phyloP scores from a whole-genome alignment of 2,888 invertebrate genomes.

The Latheticus oryzae region DNA sequence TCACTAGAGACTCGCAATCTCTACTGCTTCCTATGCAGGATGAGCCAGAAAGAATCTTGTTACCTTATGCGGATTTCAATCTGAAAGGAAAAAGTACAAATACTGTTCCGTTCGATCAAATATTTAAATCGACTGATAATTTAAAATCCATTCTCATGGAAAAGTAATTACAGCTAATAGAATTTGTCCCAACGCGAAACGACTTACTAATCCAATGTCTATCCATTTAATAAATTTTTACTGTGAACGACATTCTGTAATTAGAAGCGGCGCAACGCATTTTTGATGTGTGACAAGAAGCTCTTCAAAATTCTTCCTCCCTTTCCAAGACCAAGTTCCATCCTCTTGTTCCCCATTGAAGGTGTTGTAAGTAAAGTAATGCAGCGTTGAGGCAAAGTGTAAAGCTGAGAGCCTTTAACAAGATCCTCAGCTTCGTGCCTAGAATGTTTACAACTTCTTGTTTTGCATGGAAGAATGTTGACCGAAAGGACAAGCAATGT shows the following conservation, averaged over 20 bases:
- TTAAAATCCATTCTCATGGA: constrained; percentile 15
- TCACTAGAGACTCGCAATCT: constrained; percentile 20
- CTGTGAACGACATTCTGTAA: too few relatives aligned
- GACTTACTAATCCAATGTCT: too few relatives aligned
- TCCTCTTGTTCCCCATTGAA: too few relatives aligned
- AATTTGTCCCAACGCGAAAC: constrained; percentile 5
- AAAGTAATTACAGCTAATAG: constrained; percentile 11
- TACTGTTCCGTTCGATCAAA: constrained; percentile 19
- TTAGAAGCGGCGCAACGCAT: too few relatives aligned
- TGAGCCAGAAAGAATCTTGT: constrained; percentile 10
- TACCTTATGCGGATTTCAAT: constrained; percentile 27
- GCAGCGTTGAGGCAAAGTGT: constrained; percentile 39
- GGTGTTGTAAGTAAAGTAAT: constrained; percentile 38
- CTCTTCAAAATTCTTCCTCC: too few relatives aligned
- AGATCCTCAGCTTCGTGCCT: constrained; percentile 34
- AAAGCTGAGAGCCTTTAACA: constrained; percentile 42
- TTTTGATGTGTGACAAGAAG: too few relatives aligned
- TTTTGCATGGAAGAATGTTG: constrained; percentile 30
- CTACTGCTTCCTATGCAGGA: constrained; percentile 24
- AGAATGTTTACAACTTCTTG: constrained; percentile 31
- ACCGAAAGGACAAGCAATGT: constrained; percentile 17
- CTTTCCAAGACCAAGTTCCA: too few relatives aligned
- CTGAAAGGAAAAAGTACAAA: constrained; percentile 26
- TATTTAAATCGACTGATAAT: constrained; percentile 19
- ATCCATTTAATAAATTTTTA: too few relatives aligned